Percentiles rank a stretch among this genome's conserved stretches.
Evolutionary conservation across 2,888 invertebrate species (phyloP).

Genomic region (Yponomeuta evonymella): DNA sequence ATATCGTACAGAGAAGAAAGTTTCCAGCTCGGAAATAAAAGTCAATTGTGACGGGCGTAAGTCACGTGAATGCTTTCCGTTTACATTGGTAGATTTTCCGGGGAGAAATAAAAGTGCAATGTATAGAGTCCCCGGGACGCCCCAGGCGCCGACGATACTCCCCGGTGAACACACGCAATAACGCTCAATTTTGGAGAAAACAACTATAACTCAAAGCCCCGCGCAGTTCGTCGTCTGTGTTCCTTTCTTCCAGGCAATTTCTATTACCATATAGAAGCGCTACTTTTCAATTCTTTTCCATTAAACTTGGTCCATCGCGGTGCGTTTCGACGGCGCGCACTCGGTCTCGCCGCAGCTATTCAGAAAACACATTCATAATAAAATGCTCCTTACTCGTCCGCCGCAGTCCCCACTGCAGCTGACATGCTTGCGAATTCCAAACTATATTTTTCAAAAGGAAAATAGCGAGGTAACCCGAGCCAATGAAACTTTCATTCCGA

Average conservation of each 20-base stretch:
- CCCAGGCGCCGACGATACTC: constrained; percentile 38
- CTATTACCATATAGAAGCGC: constrained; percentile 76
- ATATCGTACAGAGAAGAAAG: constrained; percentile 5
- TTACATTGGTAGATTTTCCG: constrained; percentile 52
- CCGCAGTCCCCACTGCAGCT: constrained; percentile 59
- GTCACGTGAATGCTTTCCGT: constrained; percentile 50
- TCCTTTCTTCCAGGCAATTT: constrained; percentile 75
- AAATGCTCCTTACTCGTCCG: constrained; percentile 70
- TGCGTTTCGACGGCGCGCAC: constrained; percentile 52
- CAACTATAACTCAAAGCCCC: constrained; percentile 71
- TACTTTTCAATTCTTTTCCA: constrained; percentile 77
- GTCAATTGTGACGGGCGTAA: constrained; percentile 35
- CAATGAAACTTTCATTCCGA: constrained; percentile 54
- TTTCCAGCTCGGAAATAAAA: constrained; percentile 23
- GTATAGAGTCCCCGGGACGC: constrained; percentile 29
- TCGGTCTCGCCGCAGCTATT: constrained; percentile 46
- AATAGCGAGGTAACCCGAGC: constrained; percentile 52
- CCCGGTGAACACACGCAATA: constrained; percentile 59
- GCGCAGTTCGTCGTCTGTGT: constrained; percentile 66
- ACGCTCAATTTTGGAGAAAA: constrained; percentile 72
- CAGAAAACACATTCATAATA: constrained; percentile 74
- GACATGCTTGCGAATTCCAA: constrained; percentile 67
- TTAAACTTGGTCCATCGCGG: constrained; percentile 72
- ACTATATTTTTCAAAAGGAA: constrained; percentile 48
- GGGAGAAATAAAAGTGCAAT: constrained; percentile 44